Conservation (phyloP, 2,113 vertebrate species). For the Dendropsophus ebraccatus region DNA sequence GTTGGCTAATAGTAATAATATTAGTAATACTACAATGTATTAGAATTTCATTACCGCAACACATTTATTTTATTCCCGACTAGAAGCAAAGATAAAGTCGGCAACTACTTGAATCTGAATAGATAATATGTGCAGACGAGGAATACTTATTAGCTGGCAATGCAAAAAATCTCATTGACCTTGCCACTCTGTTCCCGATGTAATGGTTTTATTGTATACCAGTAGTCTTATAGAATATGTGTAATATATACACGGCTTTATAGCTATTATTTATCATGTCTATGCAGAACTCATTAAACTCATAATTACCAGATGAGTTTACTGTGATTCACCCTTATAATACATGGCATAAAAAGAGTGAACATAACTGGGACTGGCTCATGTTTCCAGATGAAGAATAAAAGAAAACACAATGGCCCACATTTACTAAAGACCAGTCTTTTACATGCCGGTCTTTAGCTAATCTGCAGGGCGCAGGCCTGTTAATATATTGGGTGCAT, state of each 20-base stretch:
- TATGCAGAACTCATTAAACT: background rate
- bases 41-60: too few relatives aligned
- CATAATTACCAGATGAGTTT: background rate
- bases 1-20: background rate
- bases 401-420: too few relatives aligned
- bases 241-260: background rate
- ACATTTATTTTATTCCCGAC: too few relatives aligned
- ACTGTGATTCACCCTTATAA: background rate
- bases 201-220: background rate
- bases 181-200: background rate
- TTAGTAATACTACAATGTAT: too few relatives aligned
- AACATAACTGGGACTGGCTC: background rate
- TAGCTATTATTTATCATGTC: background rate
- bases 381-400: too few relatives aligned
- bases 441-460: too few relatives aligned
- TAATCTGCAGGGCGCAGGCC: too few relatives aligned
- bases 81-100: too few relatives aligned
- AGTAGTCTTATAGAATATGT: background rate
- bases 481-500: too few relatives aligned
- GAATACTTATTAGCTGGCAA: too few relatives aligned
- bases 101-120: background rate
- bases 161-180: background rate
- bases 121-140: too few relatives aligned
- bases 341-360: background rate
- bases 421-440: too few relatives aligned